Evolutionary conservation across 2,113 vertebrate species (phyloP).

Genomic region (Trogon surrucura): DNA sequence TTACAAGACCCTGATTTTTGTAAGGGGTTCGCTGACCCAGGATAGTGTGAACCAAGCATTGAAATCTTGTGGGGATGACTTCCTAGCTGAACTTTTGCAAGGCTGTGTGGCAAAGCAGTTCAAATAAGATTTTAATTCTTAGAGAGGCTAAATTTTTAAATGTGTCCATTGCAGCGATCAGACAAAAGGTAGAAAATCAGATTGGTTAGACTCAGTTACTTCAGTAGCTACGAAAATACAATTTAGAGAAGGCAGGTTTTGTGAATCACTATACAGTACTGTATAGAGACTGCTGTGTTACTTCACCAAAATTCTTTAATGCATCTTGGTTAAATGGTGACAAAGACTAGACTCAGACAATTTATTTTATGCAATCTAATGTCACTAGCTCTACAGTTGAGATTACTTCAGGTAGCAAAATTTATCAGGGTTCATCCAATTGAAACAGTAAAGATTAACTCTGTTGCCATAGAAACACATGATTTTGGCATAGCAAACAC

Average conservation of each 20-base stretch:
- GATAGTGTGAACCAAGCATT: not conserved
- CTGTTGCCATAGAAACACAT: slow-evolving; percentile 32
- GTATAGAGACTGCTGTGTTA: not conserved
- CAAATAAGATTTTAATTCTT: not conserved
- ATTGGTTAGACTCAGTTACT: not conserved
- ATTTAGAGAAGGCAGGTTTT: not conserved
- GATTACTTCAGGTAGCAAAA: slow-evolving; percentile 43
- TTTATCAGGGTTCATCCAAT: slow-evolving; percentile 40
- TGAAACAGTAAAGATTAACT: slow-evolving; percentile 37
- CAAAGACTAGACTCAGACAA: slow-evolving; percentile 23
- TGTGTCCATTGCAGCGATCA: not conserved
- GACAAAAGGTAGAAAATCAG: slow-evolving; percentile 4
- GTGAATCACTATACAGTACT: not conserved
- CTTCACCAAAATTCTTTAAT: slow-evolving; percentile 25
- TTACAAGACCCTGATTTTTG: not conserved
- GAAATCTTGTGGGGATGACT: not conserved
- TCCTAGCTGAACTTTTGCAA: not conserved
- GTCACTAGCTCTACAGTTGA: not conserved
- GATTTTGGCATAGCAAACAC: not conserved
- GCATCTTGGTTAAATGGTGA: slow-evolving; percentile 5
- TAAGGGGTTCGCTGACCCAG: not conserved
- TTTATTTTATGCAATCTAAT: slow-evolving; percentile 49
- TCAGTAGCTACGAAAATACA: not conserved
- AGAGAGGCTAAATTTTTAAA: not conserved
- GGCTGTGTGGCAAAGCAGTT: not conserved